Base-by-base conservation (phyloP, 1,140 invertebrate genomes). In the Leucophenga varia region DNA sequence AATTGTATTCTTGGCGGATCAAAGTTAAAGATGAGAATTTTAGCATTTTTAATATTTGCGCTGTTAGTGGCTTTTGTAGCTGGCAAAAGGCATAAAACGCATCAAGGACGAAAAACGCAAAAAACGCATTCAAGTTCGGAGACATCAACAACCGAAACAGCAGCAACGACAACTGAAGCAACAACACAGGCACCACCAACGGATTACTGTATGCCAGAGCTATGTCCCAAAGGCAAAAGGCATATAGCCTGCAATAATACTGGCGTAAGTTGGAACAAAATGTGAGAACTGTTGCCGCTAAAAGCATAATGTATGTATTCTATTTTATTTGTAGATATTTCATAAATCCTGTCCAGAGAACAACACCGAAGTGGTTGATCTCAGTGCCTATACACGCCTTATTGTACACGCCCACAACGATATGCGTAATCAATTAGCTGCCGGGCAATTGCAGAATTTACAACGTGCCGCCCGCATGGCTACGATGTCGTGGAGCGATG, bases 401-500 rank as follows among this genome's bases (percentile, higher is more conserved):
- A 51, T 65, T 20, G 12, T 56, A 9, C 54, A 52, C 35, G 34
- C 32, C 13, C 58, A 67, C 45, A 67, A 65, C 20, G 59, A 61
- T 17, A 32, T 7, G 2, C 46, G 63, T 0, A 38, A 47, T 8
- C 31, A 38, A 1, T 22, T 67, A 41, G 51, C 56, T 14, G 42
- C 3, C 2, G 63, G 63, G 3, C 52, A 46, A 21, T 51, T 59
- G 5, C 28, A 43, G 14, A 18, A 17, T 1, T 36, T 65, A 25
- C 63, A 63, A 17, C 43, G 42, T 7, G 63, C 61, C 10, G 48
- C 50, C 12, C 63, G 61, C 48, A 13, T 65, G 43, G 58, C 61
- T n/a, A 32, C 35, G 12, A 65, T 65, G 58, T 55, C 53, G 22
- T 68, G 64, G 64, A 67, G 57, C 52, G 48, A 54, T 3, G 59